Conservation (phyloP, 1,140 invertebrate species). For the Asbolus verrucosus region DNA sequence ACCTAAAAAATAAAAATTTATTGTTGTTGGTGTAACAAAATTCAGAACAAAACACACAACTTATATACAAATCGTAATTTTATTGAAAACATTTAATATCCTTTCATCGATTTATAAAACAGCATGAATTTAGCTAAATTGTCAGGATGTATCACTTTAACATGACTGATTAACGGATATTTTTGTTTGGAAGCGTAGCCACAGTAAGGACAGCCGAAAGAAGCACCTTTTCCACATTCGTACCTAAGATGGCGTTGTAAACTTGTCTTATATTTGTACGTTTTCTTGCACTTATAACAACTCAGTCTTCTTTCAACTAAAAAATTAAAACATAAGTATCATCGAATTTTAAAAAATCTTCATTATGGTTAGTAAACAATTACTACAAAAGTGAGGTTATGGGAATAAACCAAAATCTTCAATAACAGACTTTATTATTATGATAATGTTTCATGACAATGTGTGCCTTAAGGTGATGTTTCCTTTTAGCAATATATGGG, state of each 20-base stretch:
- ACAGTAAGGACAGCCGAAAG: slow-evolving; percentile 41
- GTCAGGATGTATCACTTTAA: slow-evolving; percentile 23
- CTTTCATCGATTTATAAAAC: slow-evolving; percentile 8
- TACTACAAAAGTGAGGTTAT: too few relatives aligned
- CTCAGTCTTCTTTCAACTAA: not conserved
- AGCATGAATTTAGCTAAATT: not conserved
- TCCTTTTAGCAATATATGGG: slow-evolving; percentile 64
- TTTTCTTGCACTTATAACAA: slow-evolving; percentile 28
- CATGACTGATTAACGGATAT: slow-evolving; percentile 28
- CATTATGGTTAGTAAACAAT: too few relatives aligned
- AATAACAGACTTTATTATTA: slow-evolving; percentile 14
- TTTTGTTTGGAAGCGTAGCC: slow-evolving; percentile 45
- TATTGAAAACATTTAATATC: not conserved
- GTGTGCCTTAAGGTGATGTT: slow-evolving; percentile 51
- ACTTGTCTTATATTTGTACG: slow-evolving; percentile 40
- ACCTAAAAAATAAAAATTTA: slow-evolving; percentile 30
- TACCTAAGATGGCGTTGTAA: slow-evolving; percentile 47
- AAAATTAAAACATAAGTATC: slow-evolving; percentile 3
- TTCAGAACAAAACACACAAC: not conserved
- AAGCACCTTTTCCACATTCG: slow-evolving; percentile 46
- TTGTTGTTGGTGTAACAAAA: not conserved
- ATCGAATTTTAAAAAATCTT: too few relatives aligned
- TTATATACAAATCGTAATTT: slow-evolving; percentile 3
- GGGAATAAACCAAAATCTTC: not conserved
- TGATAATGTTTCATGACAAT: slow-evolving; percentile 29